phyloP scores from a whole-genome alignment of 1,140 invertebrate species.

The Campoletis sonorensis region DNA sequence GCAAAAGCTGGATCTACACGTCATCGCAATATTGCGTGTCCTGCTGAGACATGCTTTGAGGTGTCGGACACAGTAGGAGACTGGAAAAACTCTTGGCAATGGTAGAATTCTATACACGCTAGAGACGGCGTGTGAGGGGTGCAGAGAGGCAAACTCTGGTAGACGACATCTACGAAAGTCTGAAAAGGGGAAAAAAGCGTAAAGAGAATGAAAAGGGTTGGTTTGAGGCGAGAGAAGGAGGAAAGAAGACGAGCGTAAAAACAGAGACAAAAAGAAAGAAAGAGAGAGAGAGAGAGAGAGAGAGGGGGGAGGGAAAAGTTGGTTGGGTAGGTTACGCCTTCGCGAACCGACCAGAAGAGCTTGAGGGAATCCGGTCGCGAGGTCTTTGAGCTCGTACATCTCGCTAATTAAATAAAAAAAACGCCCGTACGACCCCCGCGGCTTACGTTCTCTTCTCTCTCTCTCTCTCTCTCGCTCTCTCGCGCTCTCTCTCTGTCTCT shows the following conservation, averaged over 20 bases:
- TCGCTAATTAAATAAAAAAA: conserved; percentile 73
- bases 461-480: too few species aligned
- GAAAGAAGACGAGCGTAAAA: neutral
- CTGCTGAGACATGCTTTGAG: neutral
- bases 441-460: neutral
- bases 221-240: conserved; percentile 5
- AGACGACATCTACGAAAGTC: neutral
- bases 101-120: neutral
- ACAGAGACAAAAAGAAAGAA: neutral
- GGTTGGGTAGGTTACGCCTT: neutral
- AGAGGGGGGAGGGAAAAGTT: neutral
- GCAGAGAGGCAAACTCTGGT: neutral
- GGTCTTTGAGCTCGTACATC: conserved; percentile 68
- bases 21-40: neutral
- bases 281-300: neutral
- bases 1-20: neutral
- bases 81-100: neutral
- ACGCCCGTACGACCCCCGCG: conserved; percentile 42
- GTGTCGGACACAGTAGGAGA: neutral
- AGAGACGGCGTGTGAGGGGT: neutral
- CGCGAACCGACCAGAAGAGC: conserved; percentile 40
- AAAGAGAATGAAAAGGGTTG: conserved; percentile 1
- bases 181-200: neutral
- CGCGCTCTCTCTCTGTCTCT: neutral
- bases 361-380: conserved; percentile 36